These are phyloP conservation scores for Gymnodraco acuticeps DNA, from an alignment of 2,797 vertebrate genomes.

Conservation along the genomic window DNA sequence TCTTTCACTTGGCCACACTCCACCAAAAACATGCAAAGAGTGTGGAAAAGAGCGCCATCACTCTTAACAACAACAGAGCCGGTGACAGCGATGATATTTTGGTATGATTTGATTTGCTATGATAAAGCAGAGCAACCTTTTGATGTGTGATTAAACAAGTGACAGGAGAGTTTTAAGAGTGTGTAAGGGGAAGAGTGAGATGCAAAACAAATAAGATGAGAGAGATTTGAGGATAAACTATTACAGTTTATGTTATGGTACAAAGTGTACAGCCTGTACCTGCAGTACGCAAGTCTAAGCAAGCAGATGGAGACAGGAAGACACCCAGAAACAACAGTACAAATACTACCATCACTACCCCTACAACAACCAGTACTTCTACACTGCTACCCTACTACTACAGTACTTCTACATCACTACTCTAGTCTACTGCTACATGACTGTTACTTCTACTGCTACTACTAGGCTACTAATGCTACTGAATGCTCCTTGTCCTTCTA, in stretches of 20 bases:
- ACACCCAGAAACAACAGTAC: conserved; percentile 29
- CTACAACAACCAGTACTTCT: no score
- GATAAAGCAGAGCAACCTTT: conserved; percentile 37
- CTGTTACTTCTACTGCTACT: background rate
- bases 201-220: conserved; percentile 42
- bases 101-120: conserved; percentile 53
- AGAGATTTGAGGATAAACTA: conserved; percentile 27
- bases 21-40: conserved; percentile 56
- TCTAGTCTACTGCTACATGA: no score
- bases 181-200: conserved; percentile 12
- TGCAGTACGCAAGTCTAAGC: conserved; percentile 51
- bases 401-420: background rate
- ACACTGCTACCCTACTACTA: background rate
- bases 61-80: conserved; percentile 37
- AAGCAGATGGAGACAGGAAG: conserved; percentile 42
- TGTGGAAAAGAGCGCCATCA: conserved; percentile 3
- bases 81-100: conserved; percentile 53
- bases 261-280: conserved; percentile 53
- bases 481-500: no score
- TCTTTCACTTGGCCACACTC: conserved; percentile 43
- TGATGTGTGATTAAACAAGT: conserved; percentile 47
- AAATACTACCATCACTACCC: background rate
- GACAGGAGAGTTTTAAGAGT: conserved; percentile 26
- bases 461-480: no score
- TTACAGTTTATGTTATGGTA: conserved; percentile 38